These are phyloP conservation scores for Epizoanthus rinbou DNA, from an alignment of 92 coral and sea anemone species.

Conservation along the genomic window DNA sequence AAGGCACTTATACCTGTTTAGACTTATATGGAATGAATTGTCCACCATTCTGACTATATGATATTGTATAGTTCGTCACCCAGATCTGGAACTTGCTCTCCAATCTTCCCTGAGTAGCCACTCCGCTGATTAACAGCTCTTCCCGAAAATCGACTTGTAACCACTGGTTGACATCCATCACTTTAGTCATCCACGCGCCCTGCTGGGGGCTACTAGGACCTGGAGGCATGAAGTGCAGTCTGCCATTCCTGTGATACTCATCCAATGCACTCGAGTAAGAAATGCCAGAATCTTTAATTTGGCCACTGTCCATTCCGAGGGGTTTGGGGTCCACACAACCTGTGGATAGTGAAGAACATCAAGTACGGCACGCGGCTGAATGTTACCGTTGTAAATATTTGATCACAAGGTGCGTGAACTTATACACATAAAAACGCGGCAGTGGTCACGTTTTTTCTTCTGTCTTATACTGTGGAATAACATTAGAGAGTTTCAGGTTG, in stretches of 20 bases:
- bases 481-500: too few species aligned
- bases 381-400: too few species aligned
- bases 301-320: constrained; percentile 30
- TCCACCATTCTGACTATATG: constrained; percentile 2
- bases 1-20: neutral
- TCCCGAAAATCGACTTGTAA: constrained; percentile 7
- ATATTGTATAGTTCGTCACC: constrained; percentile 13
- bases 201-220: too few species aligned
- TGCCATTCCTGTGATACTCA: neutral
- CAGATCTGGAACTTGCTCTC: neutral
- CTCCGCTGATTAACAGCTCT: constrained; percentile 4
- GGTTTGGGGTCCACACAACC: constrained; percentile 22
- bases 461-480: too few species aligned
- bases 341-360: neutral
- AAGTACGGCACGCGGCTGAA: too few species aligned
- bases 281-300: constrained; percentile 4
- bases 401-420: too few species aligned
- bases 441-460: too few species aligned
- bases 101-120: constrained; percentile 25
- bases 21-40: neutral
- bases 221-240: neutral
- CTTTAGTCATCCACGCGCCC: neutral
- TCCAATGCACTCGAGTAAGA: neutral
- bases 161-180: neutral
- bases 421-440: too few species aligned